Evolutionary conservation across 1,140 invertebrate genomes (phyloP).

Genomic region (Caligus rogercresseyi): DNA sequence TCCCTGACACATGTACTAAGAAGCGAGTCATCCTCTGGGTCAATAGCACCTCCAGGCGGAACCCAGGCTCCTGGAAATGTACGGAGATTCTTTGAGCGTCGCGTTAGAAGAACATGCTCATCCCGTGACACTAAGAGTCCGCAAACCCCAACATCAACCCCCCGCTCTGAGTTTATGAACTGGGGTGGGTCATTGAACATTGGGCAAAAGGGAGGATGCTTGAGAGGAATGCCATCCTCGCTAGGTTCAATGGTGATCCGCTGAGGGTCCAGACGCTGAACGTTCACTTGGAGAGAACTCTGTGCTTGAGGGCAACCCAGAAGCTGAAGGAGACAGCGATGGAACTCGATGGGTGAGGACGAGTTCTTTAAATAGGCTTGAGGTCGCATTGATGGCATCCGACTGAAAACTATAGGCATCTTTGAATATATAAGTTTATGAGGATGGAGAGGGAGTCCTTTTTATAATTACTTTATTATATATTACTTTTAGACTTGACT

Average conservation of each 20-base stretch:
- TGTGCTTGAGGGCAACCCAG: background rate
- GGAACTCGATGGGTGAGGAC: background rate
- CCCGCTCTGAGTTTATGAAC: conserved; percentile 21
- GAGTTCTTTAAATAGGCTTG: background rate
- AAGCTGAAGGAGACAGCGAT: background rate
- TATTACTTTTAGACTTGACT: background rate
- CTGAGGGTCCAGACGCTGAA: background rate
- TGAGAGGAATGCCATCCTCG: background rate
- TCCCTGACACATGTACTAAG: conserved; percentile 27
- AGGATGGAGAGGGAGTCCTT: background rate
- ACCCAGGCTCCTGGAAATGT: conserved; percentile 33
- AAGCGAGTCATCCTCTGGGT: conserved; percentile 24
- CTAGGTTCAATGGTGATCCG: background rate
- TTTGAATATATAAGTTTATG: background rate
- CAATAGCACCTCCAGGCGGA: conserved; percentile 30
- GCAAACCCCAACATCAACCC: conserved; percentile 30
- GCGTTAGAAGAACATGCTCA: conserved; percentile 29
- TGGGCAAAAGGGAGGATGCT: conserved; percentile 21
- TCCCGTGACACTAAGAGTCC: conserved; percentile 29
- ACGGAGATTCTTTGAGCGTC: conserved; percentile 28
- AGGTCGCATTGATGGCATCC: background rate
- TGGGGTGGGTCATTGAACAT: conserved; percentile 15
- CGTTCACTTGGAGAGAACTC: background rate
- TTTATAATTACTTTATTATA: background rate
- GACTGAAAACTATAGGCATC: background rate